Percentiles rank a stretch among this genome's conserved stretches.
Conservation (phyloP, 2,888 invertebrate species). For the Eledone cirrhosa region DNA sequence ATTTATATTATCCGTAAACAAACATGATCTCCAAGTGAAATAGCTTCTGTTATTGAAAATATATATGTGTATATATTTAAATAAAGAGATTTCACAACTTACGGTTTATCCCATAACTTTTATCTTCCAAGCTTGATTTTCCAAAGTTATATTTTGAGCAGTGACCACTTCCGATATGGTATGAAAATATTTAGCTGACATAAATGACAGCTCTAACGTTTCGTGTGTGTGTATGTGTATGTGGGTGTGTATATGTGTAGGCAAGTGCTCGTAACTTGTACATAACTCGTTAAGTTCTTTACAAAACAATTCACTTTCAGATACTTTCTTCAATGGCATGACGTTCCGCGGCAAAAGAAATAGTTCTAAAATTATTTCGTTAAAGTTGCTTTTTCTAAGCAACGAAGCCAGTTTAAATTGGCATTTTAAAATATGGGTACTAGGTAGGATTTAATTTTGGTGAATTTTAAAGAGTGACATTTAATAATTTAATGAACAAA, state of each 20-base stretch:
- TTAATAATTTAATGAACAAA: not conserved
- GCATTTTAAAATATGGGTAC: too few species aligned
- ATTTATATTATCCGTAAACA: too few species aligned
- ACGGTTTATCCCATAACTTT: too few species aligned
- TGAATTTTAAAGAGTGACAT: not conserved
- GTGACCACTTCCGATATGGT: constrained; percentile 21
- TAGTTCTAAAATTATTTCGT: too few species aligned
- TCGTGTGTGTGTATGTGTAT: not conserved
- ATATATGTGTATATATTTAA: too few species aligned
- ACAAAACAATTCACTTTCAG: not conserved
- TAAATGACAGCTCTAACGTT: not conserved
- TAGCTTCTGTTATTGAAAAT: too few species aligned
- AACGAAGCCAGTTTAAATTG: too few species aligned
- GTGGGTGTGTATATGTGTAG: not conserved
- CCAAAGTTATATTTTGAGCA: constrained; percentile 18
- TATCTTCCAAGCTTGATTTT: not conserved
- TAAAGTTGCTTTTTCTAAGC: too few species aligned
- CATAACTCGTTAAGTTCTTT: not conserved
- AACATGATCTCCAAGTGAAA: too few species aligned
- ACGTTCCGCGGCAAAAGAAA: too few species aligned
- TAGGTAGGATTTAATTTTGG: too few species aligned
- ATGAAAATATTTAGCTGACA: constrained; percentile 17
- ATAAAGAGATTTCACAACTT: too few species aligned
- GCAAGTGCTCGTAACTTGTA: constrained; percentile 6
- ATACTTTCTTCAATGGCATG: not conserved